Evolutionary conservation across 2,888 invertebrate species (phyloP), one percentile per base, ranked within the genome.

Genomic region (Athrips mouffetella): DNA sequence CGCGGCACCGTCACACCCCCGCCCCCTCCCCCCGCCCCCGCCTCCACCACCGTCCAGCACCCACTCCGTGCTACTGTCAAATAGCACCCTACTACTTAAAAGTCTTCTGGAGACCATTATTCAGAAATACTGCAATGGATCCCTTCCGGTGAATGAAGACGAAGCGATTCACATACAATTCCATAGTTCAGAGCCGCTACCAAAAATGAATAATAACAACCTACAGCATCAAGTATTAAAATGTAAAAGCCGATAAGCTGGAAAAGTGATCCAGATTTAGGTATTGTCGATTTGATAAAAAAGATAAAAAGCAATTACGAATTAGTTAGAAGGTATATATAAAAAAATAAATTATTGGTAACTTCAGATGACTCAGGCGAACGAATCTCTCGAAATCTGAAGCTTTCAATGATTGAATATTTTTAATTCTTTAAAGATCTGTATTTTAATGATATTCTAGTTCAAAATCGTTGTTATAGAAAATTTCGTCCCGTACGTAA

Each of bases 341-440:
- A 55, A 53, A 57, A 64, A 65, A 65, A 67, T 65, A 70, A 60
- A 80, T 85, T 87, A 86, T 87, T 87, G 87, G 74, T 80, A 79
- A 68, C 78, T 87, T 88, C 83, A 86, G 86, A 85, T 82, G 55
- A 49, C 45, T 49, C 68, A 73, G 78, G 76, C 72, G 85, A 70
- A 75, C 72, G 86, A 85, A 88, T 85, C 86, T 85, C 86, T 65
- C 67, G 46, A 52, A 67, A 77, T 86, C 85, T 85, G 83, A 87
- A 87, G 82, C 62, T 80, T 83, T 80, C 87, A 86, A 87, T 88
- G 86, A 87, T 84, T 84, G 84, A 84, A 66, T 65, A 64, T 67
- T 52, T 58, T 64, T 70, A 66, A 54, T 59, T 68, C 66, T 49
- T 53, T 47, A 51, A 58, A 79, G 83, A 83, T 85, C 84, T 85